A percentile compares a stretch with the other conserved stretches of the same genome.
Evolutionary conservation across 2,888 invertebrate species (phyloP).

Genomic region (Sarcophaga caerulescens): DNA sequence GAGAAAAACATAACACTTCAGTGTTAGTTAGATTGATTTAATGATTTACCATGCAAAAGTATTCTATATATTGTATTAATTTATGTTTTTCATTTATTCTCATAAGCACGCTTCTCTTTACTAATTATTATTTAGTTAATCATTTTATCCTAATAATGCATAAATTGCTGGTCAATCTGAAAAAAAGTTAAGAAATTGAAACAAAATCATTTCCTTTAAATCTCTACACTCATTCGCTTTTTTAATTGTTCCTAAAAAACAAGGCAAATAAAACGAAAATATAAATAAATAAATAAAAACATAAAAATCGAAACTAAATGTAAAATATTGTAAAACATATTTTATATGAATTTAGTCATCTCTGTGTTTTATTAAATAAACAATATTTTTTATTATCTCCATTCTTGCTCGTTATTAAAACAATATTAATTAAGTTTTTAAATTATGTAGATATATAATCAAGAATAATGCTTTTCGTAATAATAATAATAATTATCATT

Average conservation of each 20-base stretch:
- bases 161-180: slow-evolving; percentile 67
- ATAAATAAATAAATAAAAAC: slow-evolving; percentile 25
- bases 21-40: slow-evolving; percentile 26
- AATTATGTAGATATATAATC: slow-evolving; percentile 60
- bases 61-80: slow-evolving; percentile 37
- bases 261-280: slow-evolving; percentile 14
- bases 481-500: slow-evolving; percentile 31
- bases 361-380: slow-evolving; percentile 27
- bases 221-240: slow-evolving; percentile 37
- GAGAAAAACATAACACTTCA: not conserved
- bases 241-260: slow-evolving; percentile 62
- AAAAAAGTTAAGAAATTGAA: not conserved
- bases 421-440: slow-evolving; percentile 45
- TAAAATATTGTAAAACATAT: slow-evolving; percentile 66
- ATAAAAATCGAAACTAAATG: slow-evolving; percentile 33
- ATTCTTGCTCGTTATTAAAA: slow-evolving; percentile 53
- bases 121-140: slow-evolving; percentile 28
- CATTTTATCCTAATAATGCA: slow-evolving; percentile 38
- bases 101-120: slow-evolving; percentile 2
- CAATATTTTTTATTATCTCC: slow-evolving; percentile 30
- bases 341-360: slow-evolving; percentile 45
- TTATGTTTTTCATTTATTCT: slow-evolving; percentile 18
- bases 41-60: slow-evolving; percentile 48
- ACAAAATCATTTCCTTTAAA: slow-evolving; percentile 31
- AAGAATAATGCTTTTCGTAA: slow-evolving; percentile 40